Evolutionary conservation across 2,888 invertebrate species (phyloP).

Genomic region (Caenorhabditis uteleia): DNA sequence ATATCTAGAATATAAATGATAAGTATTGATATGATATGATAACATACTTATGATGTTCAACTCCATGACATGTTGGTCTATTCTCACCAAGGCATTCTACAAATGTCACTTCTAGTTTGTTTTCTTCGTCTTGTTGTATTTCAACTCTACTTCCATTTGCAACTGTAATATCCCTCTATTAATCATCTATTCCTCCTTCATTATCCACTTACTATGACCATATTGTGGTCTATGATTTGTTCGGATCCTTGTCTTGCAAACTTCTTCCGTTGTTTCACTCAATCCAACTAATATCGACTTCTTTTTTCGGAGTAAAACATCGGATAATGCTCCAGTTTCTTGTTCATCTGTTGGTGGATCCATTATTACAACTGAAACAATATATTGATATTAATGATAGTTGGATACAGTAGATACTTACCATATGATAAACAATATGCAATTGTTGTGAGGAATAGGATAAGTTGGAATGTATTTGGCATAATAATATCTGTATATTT

Average conservation of each 20-base stretch:
- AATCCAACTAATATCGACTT: slow-evolving; percentile 34
- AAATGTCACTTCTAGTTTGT: slow-evolving; percentile 56
- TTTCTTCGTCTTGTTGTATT: slow-evolving; percentile 62
- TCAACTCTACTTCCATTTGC: slow-evolving; percentile 62
- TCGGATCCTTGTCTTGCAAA: slow-evolving; percentile 55
- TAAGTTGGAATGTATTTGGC: too few species aligned
- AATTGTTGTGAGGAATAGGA: too few species aligned
- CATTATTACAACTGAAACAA: too few species aligned
- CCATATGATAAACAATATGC: too few species aligned
- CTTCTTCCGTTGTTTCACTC: slow-evolving; percentile 43
- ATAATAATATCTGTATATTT: too few species aligned
- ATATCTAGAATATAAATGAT: slow-evolving; percentile 43
- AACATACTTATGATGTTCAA: slow-evolving; percentile 42
- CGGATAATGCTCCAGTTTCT: too few species aligned
- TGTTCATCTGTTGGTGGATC: too few species aligned
- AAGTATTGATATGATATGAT: background rate
- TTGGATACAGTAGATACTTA: too few species aligned
- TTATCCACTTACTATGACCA: slow-evolving; percentile 53
- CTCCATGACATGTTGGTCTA: slow-evolving; percentile 52
- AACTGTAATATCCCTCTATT: slow-evolving; percentile 58
- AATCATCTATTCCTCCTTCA: background rate
- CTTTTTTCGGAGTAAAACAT: slow-evolving; percentile 27
- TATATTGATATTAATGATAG: too few species aligned
- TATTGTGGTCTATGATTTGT: slow-evolving; percentile 51
- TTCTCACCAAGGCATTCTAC: slow-evolving; percentile 56